Percentiles rank a stretch among this genome's conserved stretches.
Evolutionary conservation across 2,113 vertebrate genomes (phyloP).

Genomic region (Xenopus laevis): DNA sequence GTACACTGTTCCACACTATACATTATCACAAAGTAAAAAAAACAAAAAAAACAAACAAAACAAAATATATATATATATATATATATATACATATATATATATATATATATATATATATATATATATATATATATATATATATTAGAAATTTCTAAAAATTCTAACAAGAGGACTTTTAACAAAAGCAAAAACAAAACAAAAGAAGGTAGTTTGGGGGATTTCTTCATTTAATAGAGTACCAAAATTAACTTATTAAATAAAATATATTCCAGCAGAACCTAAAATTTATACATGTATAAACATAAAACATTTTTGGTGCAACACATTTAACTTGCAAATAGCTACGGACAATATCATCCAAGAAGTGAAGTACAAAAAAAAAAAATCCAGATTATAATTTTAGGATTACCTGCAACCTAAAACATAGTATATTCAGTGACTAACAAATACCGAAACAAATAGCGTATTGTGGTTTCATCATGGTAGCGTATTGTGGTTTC

Average conservation of each 20-base stretch:
- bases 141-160: constrained; percentile 58
- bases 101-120: constrained; percentile 23
- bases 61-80: too few species aligned
- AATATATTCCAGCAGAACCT: constrained; percentile 79
- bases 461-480: constrained; percentile 69
- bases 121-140: constrained; percentile 23
- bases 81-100: constrained; percentile 29
- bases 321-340: constrained; percentile 67
- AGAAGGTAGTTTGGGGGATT: constrained; percentile 62
- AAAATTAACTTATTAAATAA: constrained; percentile 84
- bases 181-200: constrained; percentile 14
- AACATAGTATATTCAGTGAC: constrained; percentile 65
- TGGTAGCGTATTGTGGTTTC: constrained; percentile 64
- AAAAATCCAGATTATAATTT: constrained; percentile 52
- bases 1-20: constrained; percentile 62
- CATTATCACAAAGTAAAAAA: constrained; percentile 34
- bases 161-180: constrained; percentile 62
- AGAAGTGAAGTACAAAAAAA: constrained; percentile 64
- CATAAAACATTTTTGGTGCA: constrained; percentile 83
- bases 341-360: constrained; percentile 67
- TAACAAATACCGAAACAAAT: constrained; percentile 69
- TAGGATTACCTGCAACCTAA: constrained; percentile 68
- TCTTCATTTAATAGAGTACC: constrained; percentile 73
- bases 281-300: constrained; percentile 72
- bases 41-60: too few species aligned